phyloP scores from a whole-genome alignment of 1,140 invertebrate genomes.

The Eufriesea mexicana region DNA sequence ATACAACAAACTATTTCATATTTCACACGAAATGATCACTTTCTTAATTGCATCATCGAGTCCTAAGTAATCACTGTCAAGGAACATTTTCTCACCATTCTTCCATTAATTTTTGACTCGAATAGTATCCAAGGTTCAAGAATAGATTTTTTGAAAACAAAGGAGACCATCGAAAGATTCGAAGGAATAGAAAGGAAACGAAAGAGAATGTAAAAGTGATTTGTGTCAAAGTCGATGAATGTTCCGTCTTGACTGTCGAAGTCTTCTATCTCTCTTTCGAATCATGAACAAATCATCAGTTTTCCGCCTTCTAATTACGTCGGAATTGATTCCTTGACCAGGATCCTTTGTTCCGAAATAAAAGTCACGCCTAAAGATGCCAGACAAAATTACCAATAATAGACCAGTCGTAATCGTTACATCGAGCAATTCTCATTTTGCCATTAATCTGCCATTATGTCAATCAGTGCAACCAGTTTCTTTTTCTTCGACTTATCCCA shows the following conservation, averaged over 20 bases:
- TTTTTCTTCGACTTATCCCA: background rate
- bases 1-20: too few species aligned
- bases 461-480: background rate
- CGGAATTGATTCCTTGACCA: background rate
- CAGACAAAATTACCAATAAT: background rate
- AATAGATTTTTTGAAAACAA: background rate
- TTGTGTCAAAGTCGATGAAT: background rate
- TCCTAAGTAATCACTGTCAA: background rate
- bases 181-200: slow-evolving; percentile 9
- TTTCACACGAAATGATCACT: too few species aligned
- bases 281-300: slow-evolving; percentile 2
- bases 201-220: slow-evolving; percentile 31
- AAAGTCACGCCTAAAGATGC: background rate
- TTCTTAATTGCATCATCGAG: too few species aligned
- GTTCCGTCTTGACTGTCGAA: background rate
- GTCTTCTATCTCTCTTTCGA: background rate
- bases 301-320: slow-evolving; percentile 26
- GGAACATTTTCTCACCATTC: background rate
- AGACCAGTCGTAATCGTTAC: too few species aligned
- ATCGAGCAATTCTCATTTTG: background rate
- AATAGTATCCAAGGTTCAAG: background rate
- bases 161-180: too few species aligned
- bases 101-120: too few species aligned
- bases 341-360: background rate
- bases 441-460: background rate